Evolutionary conservation across 2,797 vertebrate species (phyloP).

Genomic region (Gorsachius magnificus): DNA sequence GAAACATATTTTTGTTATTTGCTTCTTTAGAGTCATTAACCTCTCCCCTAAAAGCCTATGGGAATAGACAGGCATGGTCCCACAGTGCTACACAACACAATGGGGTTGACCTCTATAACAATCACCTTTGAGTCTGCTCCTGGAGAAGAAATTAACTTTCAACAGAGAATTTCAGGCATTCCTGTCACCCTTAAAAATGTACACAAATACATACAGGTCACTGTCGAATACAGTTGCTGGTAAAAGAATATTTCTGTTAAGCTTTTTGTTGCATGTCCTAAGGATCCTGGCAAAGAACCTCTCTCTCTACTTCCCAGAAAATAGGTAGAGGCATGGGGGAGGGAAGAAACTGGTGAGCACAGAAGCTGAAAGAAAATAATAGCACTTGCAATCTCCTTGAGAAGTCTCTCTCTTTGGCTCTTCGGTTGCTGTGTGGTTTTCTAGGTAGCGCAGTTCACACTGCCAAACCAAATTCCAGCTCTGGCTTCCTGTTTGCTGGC

Average conservation of each 20-base stretch:
- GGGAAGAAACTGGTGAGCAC: neutral
- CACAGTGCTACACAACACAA: neutral
- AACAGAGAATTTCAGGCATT: neutral
- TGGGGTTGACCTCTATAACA: neutral
- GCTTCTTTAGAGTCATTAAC: neutral
- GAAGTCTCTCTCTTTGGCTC: neutral
- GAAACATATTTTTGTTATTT: neutral
- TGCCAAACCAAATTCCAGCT: conserved; percentile 35
- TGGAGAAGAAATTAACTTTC: conserved; percentile 1
- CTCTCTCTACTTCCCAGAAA: neutral
- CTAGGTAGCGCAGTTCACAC: conserved; percentile 1
- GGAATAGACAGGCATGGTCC: neutral
- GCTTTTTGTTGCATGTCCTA: neutral
- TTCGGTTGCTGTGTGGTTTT: neutral
- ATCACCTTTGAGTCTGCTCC: neutral
- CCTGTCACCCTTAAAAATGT: neutral
- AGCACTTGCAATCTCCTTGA: neutral
- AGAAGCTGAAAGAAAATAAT: neutral
- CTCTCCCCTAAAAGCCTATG: neutral
- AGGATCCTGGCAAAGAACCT: neutral
- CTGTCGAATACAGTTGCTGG: neutral
- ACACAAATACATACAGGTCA: neutral
- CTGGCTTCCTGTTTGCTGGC: neutral
- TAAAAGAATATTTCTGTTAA: neutral
- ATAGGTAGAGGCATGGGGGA: neutral